A percentile compares a stretch with the other conserved stretches of the same genome.
Conservation (phyloP, 2,797 vertebrate genomes). For the Cyclopterus lumpus region DNA sequence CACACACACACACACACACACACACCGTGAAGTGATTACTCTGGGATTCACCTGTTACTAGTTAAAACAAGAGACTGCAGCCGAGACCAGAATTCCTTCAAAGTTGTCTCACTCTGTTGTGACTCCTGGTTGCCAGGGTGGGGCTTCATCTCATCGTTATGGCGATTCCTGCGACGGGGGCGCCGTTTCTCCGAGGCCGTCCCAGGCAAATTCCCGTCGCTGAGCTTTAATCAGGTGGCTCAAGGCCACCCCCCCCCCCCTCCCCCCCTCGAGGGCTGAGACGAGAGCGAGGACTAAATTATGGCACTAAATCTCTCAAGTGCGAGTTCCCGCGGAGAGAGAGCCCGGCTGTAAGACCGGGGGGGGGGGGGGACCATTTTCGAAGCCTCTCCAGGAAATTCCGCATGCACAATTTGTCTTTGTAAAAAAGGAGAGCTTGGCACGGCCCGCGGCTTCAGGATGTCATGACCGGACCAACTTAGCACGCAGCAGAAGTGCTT, state of each 20-base stretch:
- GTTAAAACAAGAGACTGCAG: slow-evolving; percentile 43
- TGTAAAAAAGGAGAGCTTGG: slow-evolving; percentile 81
- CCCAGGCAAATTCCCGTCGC: slow-evolving; percentile 38
- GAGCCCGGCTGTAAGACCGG: slow-evolving; percentile 66
- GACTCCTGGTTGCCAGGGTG: slow-evolving; percentile 62
- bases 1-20: too few species aligned
- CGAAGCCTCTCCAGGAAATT: slow-evolving; percentile 80
- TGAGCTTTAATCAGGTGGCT: slow-evolving; percentile 56
- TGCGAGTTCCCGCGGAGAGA: slow-evolving; percentile 70
- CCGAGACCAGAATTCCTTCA: slow-evolving; percentile 36
- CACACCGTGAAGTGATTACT: slow-evolving; percentile 31
- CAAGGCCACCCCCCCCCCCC: too few species aligned
- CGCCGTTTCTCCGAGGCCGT: slow-evolving; percentile 32
- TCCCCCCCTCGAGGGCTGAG: too few species aligned
- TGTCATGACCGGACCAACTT: slow-evolving; percentile 82
- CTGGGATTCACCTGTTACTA: slow-evolving; percentile 59
- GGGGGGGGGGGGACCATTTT: slow-evolving; percentile 55
- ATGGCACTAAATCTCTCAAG: slow-evolving; percentile 73
- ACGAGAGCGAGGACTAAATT: slow-evolving; percentile 70
- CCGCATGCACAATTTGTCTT: slow-evolving; percentile 83
- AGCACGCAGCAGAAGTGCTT: slow-evolving; percentile 79
- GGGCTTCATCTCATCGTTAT: slow-evolving; percentile 49
- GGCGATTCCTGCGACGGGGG: slow-evolving; percentile 28
- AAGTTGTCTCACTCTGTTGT: slow-evolving; percentile 58
- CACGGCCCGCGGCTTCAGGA: slow-evolving; percentile 72